Evolutionary conservation across 2,113 vertebrate species (phyloP).

Genomic region (Gopherus evgoodei): DNA sequence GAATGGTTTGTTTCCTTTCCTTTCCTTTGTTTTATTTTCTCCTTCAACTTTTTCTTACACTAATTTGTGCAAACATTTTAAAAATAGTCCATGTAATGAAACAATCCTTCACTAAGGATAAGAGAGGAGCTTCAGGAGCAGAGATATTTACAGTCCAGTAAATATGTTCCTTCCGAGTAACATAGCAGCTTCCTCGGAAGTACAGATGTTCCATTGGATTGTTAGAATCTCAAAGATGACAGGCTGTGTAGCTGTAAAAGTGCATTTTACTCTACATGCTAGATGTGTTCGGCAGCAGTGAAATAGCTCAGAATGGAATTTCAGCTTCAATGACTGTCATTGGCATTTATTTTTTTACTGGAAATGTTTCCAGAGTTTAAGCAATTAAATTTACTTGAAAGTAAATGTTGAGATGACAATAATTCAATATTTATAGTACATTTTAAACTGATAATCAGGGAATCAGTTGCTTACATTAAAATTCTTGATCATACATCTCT

Average conservation of each 20-base stretch:
- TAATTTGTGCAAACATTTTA: not conserved
- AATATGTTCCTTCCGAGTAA: not conserved
- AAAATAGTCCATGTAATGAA: not conserved
- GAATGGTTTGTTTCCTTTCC: not conserved
- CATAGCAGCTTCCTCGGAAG: not conserved
- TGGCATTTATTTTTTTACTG: not conserved
- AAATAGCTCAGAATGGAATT: not conserved
- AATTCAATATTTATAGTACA: fast-evolving
- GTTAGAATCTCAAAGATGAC: not conserved
- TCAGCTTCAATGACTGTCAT: not conserved
- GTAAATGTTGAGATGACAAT: not conserved
- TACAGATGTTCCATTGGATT: not conserved
- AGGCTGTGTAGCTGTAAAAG: not conserved
- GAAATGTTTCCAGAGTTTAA: conserved; percentile 17
- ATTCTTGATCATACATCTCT: not conserved
- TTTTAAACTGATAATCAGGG: conserved; percentile 16
- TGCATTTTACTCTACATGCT: not conserved
- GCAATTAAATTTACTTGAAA: not conserved
- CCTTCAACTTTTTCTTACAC: not conserved
- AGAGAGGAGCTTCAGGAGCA: not conserved
- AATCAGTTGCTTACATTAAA: not conserved
- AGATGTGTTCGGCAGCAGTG: not conserved
- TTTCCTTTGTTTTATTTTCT: not conserved
- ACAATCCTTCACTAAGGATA: not conserved
- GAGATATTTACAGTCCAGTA: not conserved